Conservation (phyloP, 2,113 vertebrate genomes). For the Psittacara wagleri region DNA sequence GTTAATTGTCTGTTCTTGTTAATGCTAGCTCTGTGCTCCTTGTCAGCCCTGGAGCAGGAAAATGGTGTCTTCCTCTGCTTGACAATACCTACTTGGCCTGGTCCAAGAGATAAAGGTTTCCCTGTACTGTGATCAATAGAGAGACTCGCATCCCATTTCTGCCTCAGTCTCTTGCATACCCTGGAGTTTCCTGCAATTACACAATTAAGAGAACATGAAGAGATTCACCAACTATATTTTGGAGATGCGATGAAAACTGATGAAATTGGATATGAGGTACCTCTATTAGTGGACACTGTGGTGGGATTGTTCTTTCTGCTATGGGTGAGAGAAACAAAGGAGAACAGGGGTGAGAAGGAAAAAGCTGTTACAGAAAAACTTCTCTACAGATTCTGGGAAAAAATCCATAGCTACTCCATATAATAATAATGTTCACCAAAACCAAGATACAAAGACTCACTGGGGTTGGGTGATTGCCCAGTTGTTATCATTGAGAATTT, state of each 20-base stretch:
- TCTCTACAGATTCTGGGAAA: not conserved
- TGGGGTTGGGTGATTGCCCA: not conserved
- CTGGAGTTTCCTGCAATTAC: not conserved
- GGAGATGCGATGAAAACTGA: not conserved
- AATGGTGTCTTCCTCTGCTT: not conserved
- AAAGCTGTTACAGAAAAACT: not conserved
- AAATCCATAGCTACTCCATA: not conserved
- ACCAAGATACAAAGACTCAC: not conserved
- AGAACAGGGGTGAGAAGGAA: not conserved
- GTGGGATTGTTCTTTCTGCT: not conserved
- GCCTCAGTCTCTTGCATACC: not conserved
- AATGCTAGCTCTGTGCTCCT: not conserved
- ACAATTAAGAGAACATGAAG: not conserved
- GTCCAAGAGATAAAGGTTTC: not conserved
- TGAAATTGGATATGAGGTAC: not conserved
- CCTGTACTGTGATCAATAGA: not conserved
- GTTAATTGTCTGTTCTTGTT: not conserved
- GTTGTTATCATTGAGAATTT: not conserved
- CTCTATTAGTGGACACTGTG: not conserved
- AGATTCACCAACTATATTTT: not conserved
- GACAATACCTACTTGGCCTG: not conserved
- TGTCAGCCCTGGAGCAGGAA: not conserved
- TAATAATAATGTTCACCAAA: fast-evolving
- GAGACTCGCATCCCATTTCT: not conserved
- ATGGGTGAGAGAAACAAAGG: not conserved